Evolutionary conservation across 2,113 vertebrate genomes (phyloP).

Genomic region (Bubo scandiacus): DNA sequence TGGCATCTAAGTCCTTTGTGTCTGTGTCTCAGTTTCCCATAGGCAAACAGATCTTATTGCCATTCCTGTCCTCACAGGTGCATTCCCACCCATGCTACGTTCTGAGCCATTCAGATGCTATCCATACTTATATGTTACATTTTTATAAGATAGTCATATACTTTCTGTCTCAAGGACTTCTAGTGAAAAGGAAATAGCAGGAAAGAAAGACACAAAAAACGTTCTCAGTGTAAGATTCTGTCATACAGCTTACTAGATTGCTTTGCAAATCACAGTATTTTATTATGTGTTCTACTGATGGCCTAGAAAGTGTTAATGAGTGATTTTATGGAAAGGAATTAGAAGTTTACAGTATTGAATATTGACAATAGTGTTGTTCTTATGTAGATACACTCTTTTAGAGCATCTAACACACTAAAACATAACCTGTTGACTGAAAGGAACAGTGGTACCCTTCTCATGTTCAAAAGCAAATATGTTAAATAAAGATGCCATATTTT

Average conservation of each 20-base stretch:
- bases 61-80: not conserved
- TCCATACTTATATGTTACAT: not conserved
- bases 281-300: not conserved
- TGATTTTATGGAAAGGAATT: not conserved
- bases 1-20: not conserved
- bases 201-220: not conserved
- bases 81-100: not conserved
- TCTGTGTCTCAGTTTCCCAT: not conserved
- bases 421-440: not conserved
- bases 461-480: not conserved
- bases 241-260: not conserved
- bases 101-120: not conserved
- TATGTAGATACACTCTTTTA: not conserved
- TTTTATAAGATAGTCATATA: not conserved
- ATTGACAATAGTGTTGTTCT: not conserved
- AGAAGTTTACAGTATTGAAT: no score
- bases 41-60: not conserved
- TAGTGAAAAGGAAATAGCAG: not conserved
- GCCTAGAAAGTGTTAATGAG: not conserved
- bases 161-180: not conserved
- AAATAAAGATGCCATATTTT: not conserved
- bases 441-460: not conserved
- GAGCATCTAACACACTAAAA: not conserved
- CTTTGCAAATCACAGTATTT: not conserved
- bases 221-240: rapidly evolving